Base-by-base conservation (phyloP, 2,888 invertebrate species). In the Nemotelus nigrinus region DNA sequence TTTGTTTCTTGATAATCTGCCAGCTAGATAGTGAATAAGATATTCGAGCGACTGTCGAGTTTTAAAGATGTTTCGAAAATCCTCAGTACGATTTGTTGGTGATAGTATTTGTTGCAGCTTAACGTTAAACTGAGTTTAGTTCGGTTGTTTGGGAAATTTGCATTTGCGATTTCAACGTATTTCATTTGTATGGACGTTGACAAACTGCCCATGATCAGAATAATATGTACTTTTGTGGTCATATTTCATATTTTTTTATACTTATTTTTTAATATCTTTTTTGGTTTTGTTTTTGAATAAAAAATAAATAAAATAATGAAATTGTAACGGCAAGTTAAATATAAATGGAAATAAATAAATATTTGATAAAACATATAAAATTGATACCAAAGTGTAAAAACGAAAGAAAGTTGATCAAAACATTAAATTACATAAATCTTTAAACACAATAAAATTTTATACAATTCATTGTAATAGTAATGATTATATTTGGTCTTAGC, bases 141-240 rank as follows among this genome's bases (percentile, higher is more conserved):
- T 25, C 25, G 25, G 25, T 25, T 25, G 25, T 25, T 25, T 25
- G 25, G 25, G 25, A 43, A 44, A 4, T 64, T 53, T 1, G 53
- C 53, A 53, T 1, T 6, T 10, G 10, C 6, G 10, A 25, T 25
- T 25, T 25, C 25, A 45, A 45, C 8, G 64, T 64, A n/a, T 64
- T 41, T 64, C 57, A 48, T 43, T 58, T 65, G 43, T 77, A 82
- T 81, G 84, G 84, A 83, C 83, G 84, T 82, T 86, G 86, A 86
- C 86, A 86, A 85, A 86, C 86, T 86, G 86, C 82, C 84, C 85
- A 81, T 82, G 83, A 85, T 86, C 86, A 86, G 86, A 86, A 86
- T 86, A 76, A 78, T 79, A 78, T 79, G 79, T 79, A 74, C 78
- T 63, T 57, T 53, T 78, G 67, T 63, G 70, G 47, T 76, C 76